These are phyloP conservation scores for Agonopterix alstromeriana DNA, from an alignment of 2,888 invertebrate species.

Conservation along the genomic window DNA sequence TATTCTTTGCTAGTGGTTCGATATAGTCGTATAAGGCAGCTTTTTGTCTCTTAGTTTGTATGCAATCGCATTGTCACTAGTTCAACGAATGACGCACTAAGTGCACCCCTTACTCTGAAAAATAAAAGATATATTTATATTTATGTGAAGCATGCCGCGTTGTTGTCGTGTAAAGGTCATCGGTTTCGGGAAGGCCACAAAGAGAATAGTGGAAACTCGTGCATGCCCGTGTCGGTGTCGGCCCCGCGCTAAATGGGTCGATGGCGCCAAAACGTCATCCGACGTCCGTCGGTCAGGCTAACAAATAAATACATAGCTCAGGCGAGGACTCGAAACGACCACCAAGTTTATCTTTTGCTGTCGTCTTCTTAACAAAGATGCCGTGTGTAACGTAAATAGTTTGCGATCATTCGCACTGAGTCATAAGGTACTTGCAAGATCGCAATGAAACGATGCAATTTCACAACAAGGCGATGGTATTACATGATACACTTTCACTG, in stretches of 20 bases:
- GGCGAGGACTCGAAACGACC: conserved; percentile 20
- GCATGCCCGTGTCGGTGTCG: conserved; percentile 56
- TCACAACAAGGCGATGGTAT: conserved; percentile 70
- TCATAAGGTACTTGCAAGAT: conserved; percentile 46
- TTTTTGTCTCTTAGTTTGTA: conserved; percentile 54
- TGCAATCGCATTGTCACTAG: conserved; percentile 72
- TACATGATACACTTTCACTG: conserved; percentile 77
- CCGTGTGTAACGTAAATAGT: conserved; percentile 23
- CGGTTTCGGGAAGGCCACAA: conserved; percentile 35
- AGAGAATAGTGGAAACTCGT: conserved; percentile 25
- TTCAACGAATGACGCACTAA: conserved; percentile 66
- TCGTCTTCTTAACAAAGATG: conserved; percentile 31
- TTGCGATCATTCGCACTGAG: conserved; percentile 40
- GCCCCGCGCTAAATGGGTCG: conserved; percentile 68
- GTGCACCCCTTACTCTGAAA: conserved; percentile 72
- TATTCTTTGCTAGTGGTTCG: conserved; percentile 64
- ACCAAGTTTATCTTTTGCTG: conserved; percentile 17
- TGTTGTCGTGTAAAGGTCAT: conserved; percentile 38
- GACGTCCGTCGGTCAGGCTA: conserved; percentile 31
- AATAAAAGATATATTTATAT: conserved; percentile 25
- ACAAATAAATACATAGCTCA: conserved; percentile 19
- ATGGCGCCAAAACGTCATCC: conserved; percentile 74
- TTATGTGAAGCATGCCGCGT: conserved; percentile 20
- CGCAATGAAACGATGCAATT: conserved; percentile 59
- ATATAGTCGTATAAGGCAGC: conserved; percentile 38